phyloP scores from a whole-genome alignment of 92 coral and sea anemone genomes.

The Nematostella vectensis region DNA sequence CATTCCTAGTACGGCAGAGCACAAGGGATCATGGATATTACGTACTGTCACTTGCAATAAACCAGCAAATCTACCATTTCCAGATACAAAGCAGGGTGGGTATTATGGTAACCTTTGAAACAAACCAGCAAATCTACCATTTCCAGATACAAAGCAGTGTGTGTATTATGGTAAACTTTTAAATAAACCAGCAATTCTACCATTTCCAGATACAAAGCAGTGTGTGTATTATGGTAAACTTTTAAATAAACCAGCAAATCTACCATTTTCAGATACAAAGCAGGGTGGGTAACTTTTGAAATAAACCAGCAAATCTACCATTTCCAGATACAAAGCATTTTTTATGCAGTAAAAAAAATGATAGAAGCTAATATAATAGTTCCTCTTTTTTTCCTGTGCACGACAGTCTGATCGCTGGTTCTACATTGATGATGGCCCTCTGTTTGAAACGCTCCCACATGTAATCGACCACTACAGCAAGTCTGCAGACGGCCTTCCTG shows the following conservation, averaged over 20 bases:
- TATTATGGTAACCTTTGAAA: slow-evolving; percentile 24
- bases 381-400: too few species aligned
- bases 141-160: slow-evolving; percentile 89
- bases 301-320: slow-evolving; percentile 71
- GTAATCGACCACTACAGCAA: slow-evolving; percentile 89
- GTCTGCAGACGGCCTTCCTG: slow-evolving; percentile 90
- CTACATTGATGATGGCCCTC: slow-evolving; percentile 96
- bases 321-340: slow-evolving; percentile 79
- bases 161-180: slow-evolving; percentile 27
- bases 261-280: slow-evolving; percentile 87
- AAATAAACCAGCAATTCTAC: slow-evolving; percentile 56
- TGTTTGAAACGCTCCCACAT: slow-evolving; percentile 94
- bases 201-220: slow-evolving; percentile 87
- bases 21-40: slow-evolving; percentile 93
- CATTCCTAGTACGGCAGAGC: slow-evolving; percentile 81
- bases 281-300: slow-evolving; percentile 66
- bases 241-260: slow-evolving; percentile 56
- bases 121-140: slow-evolving; percentile 69
- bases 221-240: slow-evolving; percentile 38
- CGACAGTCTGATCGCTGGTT: slow-evolving; percentile 85
- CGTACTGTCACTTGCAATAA: slow-evolving; percentile 72
- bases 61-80: slow-evolving; percentile 72
- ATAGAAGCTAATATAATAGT: too few species aligned
- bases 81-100: slow-evolving; percentile 85
- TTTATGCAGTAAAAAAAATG: too few species aligned